Conservation (phyloP, 2,797 vertebrate species). For the Alauda arvensis region DNA sequence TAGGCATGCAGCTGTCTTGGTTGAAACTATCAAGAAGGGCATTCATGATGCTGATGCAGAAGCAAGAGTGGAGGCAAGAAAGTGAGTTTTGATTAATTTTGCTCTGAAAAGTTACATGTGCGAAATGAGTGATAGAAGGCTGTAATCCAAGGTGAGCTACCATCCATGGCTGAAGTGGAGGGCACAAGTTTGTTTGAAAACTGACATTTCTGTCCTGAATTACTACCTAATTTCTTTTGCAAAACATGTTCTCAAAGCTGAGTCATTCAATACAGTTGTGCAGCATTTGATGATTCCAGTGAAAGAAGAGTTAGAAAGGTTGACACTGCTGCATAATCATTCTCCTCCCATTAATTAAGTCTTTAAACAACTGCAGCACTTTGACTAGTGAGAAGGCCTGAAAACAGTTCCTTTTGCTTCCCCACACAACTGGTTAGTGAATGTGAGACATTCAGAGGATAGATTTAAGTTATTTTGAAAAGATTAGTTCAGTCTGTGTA, state of each 20-base stretch:
- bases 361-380: neutral
- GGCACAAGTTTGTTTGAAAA: neutral
- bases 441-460: neutral
- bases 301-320: neutral
- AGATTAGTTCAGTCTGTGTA: neutral
- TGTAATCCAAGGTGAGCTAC: neutral
- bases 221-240: neutral
- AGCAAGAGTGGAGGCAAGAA: slow-evolving; percentile 94
- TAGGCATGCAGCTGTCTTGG: slow-evolving; percentile 91
- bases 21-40: slow-evolving; percentile 97
- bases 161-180: neutral
- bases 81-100: slow-evolving; percentile 76
- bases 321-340: neutral
- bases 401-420: neutral
- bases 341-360: neutral
- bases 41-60: slow-evolving; percentile 95
- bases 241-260: neutral
- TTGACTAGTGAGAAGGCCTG: neutral
- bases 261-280: neutral
- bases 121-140: neutral
- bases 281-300: neutral
- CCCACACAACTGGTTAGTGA: neutral
- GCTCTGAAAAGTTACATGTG: neutral
- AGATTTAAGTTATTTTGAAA: neutral
- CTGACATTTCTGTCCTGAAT: neutral